Percentiles rank a stretch among this genome's conserved stretches.
Conservation (phyloP, 2,888 invertebrate species). For the Chaetogeoica ovagalla region DNA sequence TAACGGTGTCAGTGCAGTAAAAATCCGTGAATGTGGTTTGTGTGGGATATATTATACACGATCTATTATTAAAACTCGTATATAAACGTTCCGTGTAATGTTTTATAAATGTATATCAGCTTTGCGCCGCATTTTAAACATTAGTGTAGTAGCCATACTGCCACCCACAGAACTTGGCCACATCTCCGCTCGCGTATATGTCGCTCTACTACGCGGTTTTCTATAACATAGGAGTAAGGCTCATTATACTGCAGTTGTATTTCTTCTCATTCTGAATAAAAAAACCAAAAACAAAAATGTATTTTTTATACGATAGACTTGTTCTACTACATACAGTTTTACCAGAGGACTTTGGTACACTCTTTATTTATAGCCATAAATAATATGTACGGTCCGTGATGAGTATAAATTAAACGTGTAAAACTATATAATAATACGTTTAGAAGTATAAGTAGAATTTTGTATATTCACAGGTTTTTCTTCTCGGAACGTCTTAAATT, state of each 20-base stretch:
- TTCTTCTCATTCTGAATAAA: not conserved
- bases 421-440: no score
- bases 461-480: no score
- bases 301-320: not conserved
- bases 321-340: no score
- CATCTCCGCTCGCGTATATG: not conserved
- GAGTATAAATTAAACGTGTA: no score
- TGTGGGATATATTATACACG: slow-evolving; percentile 21
- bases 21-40: slow-evolving; percentile 7
- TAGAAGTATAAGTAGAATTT: no score
- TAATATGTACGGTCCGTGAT: no score
- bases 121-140: slow-evolving; percentile 26
- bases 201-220: slow-evolving; percentile 21
- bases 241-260: not conserved
- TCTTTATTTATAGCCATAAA: no score
- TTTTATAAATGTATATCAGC: slow-evolving; percentile 15
- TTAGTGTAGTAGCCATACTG: not conserved
- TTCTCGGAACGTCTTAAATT: no score
- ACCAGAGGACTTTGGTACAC: not conserved
- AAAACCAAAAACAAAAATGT: not conserved
- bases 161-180: slow-evolving; percentile 37
- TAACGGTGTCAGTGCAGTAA: slow-evolving; percentile 11
- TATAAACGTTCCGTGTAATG: slow-evolving; percentile 37
- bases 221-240: not conserved
- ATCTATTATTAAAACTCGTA: slow-evolving; percentile 48